Conservation (phyloP, 2,888 invertebrate species). For the Synanthedon andrenaeformis region DNA sequence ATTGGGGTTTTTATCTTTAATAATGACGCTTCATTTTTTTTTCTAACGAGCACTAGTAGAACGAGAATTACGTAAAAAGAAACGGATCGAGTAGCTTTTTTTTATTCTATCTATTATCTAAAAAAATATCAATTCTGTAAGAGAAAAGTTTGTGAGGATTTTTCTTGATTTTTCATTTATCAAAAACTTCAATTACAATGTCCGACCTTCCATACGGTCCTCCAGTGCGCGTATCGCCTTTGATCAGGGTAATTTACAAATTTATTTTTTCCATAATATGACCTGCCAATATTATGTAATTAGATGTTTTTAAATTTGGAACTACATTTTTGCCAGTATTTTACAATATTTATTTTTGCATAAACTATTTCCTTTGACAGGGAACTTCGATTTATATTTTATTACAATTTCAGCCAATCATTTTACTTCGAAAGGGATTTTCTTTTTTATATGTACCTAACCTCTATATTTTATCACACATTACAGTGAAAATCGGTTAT, state of each 20-base stretch:
- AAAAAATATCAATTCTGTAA: background rate
- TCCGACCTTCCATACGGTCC: constrained; percentile 66
- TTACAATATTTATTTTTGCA: background rate
- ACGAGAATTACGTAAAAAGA: too few species aligned
- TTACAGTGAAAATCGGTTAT: too few species aligned
- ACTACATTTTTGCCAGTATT: background rate
- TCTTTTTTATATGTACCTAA: too few species aligned
- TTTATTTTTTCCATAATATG: constrained; percentile 1
- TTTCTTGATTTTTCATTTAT: too few species aligned
- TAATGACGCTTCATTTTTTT: too few species aligned
- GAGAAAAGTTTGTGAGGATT: background rate
- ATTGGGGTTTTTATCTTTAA: background rate
- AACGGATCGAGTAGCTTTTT: too few species aligned
- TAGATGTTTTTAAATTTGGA: constrained; percentile 26
- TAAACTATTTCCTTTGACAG: background rate
- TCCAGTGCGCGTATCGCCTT: constrained; percentile 83
- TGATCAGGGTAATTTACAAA: constrained; percentile 75
- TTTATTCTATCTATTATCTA: too few species aligned
- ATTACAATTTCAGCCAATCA: background rate
- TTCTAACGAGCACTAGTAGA: too few species aligned
- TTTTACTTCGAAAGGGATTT: background rate
- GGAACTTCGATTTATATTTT: background rate
- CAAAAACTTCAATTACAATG: constrained; percentile 27
- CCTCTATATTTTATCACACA: too few species aligned
- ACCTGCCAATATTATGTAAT: constrained; percentile 35